phyloP scores from a whole-genome alignment of 2,113 vertebrate species.

The Labeo catla region DNA sequence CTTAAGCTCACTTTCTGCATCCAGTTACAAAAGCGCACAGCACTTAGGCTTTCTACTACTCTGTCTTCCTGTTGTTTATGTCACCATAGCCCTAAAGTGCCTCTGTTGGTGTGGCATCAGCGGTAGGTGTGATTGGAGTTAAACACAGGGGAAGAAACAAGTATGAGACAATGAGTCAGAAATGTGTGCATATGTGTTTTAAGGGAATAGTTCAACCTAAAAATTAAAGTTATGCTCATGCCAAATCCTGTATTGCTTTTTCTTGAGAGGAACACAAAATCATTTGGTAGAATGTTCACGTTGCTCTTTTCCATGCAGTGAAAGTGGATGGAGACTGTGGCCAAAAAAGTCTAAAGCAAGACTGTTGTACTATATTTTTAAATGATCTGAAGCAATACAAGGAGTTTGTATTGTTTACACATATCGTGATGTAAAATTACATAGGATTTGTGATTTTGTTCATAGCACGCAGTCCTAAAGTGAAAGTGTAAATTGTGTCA shows the following conservation, averaged over 20 bases:
- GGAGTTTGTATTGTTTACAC: neutral
- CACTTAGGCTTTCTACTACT: conserved; percentile 7
- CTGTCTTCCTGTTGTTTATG: conserved; percentile 13
- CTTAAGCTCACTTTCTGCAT: conserved; percentile 70
- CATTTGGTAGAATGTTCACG: neutral
- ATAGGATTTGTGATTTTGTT: neutral
- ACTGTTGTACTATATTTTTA: neutral
- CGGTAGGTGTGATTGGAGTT: neutral
- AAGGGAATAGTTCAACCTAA: neutral
- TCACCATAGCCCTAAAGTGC: neutral
- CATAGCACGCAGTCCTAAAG: neutral
- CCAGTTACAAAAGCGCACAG: conserved; percentile 53
- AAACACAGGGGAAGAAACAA: neutral
- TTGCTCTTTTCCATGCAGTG: neutral
- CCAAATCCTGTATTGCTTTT: neutral
- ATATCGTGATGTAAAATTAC: neutral
- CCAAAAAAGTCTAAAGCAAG: neutral
- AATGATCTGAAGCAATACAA: neutral
- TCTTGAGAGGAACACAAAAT: neutral
- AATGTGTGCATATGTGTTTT: neutral
- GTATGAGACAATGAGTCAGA: neutral
- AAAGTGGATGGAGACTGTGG: neutral
- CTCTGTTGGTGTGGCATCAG: neutral
- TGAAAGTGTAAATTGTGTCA: neutral
- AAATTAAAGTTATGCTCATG: neutral